phyloP scores from a whole-genome alignment of 2,888 invertebrate species.

The Phortica magna region DNA sequence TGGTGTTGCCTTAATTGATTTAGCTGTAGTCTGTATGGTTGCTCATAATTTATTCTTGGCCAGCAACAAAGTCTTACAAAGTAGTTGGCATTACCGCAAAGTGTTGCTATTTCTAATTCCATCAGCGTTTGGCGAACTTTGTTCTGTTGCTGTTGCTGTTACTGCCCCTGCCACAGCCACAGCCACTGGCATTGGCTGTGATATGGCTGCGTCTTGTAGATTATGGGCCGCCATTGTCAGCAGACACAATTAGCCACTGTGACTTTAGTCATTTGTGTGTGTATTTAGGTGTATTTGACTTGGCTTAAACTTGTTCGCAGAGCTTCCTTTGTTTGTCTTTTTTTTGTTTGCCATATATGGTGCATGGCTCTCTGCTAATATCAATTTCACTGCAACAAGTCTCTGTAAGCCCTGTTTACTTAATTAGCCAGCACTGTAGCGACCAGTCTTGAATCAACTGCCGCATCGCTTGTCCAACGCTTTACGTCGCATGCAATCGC shows the following conservation, averaged over 20 bases:
- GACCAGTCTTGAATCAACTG: constrained; percentile 5
- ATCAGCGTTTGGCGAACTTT: not conserved
- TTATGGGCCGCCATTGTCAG: constrained; percentile 15
- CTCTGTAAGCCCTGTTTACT: not conserved
- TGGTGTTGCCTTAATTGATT: constrained; percentile 70
- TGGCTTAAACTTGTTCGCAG: not conserved
- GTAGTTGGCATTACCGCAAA: not conserved
- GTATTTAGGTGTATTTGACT: not conserved
- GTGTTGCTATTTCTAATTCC: not conserved
- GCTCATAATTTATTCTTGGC: constrained; percentile 61
- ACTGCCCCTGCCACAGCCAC: too few species aligned
- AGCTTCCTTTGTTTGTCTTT: not conserved
- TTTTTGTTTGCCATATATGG: not conserved
- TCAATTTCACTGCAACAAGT: not conserved
- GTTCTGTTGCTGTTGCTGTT: not conserved
- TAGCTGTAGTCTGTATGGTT: constrained; percentile 64
- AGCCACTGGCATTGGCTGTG: not conserved
- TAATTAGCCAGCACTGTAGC: not conserved
- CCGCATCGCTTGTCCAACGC: constrained; percentile 2
- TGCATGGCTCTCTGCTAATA: not conserved
- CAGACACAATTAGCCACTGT: constrained; percentile 37
- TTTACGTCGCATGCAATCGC: constrained; percentile 48
- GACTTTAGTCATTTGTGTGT: constrained; percentile 25
- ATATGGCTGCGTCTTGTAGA: constrained; percentile 5
- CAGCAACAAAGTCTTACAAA: not conserved